phyloP scores from a whole-genome alignment of 2,888 invertebrate species.

The Philhelius pedissequus region DNA sequence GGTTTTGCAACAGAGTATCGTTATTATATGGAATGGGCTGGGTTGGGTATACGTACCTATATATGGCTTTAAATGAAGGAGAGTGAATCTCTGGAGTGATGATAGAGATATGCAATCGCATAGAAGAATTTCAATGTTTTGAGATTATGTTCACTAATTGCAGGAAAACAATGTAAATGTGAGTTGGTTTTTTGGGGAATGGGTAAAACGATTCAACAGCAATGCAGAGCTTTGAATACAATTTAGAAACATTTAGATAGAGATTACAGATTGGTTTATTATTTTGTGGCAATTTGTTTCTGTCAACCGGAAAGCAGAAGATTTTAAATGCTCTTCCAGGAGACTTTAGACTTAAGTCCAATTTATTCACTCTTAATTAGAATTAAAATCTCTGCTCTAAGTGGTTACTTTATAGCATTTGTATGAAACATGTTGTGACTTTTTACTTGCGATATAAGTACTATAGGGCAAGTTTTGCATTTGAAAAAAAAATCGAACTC shows the following conservation, averaged over 20 bases:
- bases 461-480: too few relatives aligned
- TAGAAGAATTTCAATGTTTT: constrained; percentile 18
- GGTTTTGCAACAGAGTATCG: constrained; percentile 29
- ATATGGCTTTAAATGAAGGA: neutral
- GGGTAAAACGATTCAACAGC: neutral
- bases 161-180: constrained; percentile 12
- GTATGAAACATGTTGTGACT: too few relatives aligned
- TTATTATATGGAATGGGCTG: constrained; percentile 9
- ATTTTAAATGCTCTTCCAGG: too few relatives aligned
- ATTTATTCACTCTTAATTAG: too few relatives aligned
- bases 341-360: too few relatives aligned
- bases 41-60: too few relatives aligned
- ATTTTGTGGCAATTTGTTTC: neutral
- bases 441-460: too few relatives aligned
- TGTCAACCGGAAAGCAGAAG: too few relatives aligned
- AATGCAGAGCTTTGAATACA: neutral
- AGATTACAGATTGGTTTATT: neutral
- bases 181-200: neutral
- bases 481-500: too few relatives aligned
- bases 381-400: too few relatives aligned
- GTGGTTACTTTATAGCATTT: too few relatives aligned
- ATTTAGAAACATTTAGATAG: neutral
- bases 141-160: constrained; percentile 40
- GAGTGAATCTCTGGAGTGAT: neutral
- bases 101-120: neutral